Evolutionary conservation across 2,113 vertebrate genomes (phyloP).

Genomic region (Salminus brasiliensis): DNA sequence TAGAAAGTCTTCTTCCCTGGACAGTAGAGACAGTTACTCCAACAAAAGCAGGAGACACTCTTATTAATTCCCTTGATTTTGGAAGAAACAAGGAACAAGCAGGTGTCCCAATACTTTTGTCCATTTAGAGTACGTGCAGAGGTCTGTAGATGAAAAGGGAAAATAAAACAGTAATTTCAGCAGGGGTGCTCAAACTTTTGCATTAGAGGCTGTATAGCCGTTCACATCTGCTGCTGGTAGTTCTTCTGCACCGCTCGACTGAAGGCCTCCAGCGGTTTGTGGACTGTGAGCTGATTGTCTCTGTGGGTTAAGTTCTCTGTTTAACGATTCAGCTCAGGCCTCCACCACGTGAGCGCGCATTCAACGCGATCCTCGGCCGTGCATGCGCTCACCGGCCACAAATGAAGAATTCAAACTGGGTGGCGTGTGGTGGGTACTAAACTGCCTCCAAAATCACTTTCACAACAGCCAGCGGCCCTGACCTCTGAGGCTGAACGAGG

Average conservation of each 20-base stretch:
- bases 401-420: constrained; percentile 76
- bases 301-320: constrained; percentile 72
- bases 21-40: no score
- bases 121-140: no score
- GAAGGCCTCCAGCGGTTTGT: constrained; percentile 66
- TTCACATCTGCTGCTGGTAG: constrained; percentile 59
- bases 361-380: constrained; percentile 71
- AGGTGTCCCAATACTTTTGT: no score
- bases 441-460: not conserved
- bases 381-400: constrained; percentile 75
- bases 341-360: constrained; percentile 68
- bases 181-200: no score
- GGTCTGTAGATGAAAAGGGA: no score
- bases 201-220: no score
- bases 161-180: no score
- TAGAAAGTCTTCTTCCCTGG: no score
- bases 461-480: no score
- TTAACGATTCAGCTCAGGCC: constrained; percentile 73
- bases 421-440: constrained; percentile 73
- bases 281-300: constrained; percentile 67
- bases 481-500: not conserved
- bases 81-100: no score
- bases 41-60: no score
- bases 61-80: no score
- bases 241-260: constrained; percentile 70